These are phyloP conservation scores for Cephus spinipes DNA, from an alignment of 2,888 invertebrate species.

Conservation along the genomic window DNA sequence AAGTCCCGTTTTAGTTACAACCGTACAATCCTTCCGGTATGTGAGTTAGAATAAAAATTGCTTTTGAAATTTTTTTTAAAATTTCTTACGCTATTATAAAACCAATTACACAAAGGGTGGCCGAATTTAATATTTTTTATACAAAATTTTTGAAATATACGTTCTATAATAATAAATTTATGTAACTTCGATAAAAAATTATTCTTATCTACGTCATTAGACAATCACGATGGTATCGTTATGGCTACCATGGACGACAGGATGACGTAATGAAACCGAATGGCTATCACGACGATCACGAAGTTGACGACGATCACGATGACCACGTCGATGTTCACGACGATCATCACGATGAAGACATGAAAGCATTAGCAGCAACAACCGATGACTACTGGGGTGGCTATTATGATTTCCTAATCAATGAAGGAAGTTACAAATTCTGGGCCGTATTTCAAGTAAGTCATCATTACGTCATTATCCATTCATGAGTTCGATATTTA, in stretches of 20 bases:
- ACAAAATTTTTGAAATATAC: constrained; percentile 2
- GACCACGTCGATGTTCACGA: constrained; percentile 34
- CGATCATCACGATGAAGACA: constrained; percentile 62
- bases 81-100: constrained; percentile 1
- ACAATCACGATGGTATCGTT: constrained; percentile 46
- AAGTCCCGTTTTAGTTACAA: constrained; percentile 41
- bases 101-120: constrained; percentile 5
- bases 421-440: constrained; percentile 89
- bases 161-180: not conserved
- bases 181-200: not conserved
- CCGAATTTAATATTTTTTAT: constrained; percentile 5
- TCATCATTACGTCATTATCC: not conserved
- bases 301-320: constrained; percentile 31
- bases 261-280: constrained; percentile 45
- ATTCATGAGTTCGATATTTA: not conserved
- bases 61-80: constrained; percentile 8
- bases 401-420: constrained; percentile 89
- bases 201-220: constrained; percentile 29
- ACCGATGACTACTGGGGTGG: constrained; percentile 82
- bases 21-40: constrained; percentile 49
- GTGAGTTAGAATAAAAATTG: constrained; percentile 9
- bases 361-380: constrained; percentile 70
- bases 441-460: constrained; percentile 88
- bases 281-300: constrained; percentile 66
- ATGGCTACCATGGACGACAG: constrained; percentile 33